Base-by-base conservation (phyloP, 1,140 invertebrate species). In the Yoshiicerus persimilis region DNA sequence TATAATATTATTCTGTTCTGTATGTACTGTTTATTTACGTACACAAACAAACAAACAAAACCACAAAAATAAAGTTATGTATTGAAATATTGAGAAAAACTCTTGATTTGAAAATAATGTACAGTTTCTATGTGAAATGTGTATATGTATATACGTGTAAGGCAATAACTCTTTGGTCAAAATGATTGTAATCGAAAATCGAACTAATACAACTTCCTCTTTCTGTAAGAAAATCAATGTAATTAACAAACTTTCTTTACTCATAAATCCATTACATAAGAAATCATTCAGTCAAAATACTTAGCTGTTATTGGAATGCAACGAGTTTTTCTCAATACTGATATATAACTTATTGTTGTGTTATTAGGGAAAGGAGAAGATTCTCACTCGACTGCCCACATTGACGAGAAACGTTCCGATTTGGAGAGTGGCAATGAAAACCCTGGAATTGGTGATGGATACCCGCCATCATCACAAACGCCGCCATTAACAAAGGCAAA, bases 251-350 rank as follows among this genome's bases (percentile, higher is more conserved):
- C 70, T n/a, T 87, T 38, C 23, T 27, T 30, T 70, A 70, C 25
- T 70, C 30, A 30, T 70, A 30, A 30, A 70, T 70, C 30, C 32
- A 86, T 10, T 36, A 36, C 56, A 3, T 34, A 56, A 56, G 47
- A 41, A 87, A 41, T 83, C 38, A 32, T 88, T 87, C 25, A 32
- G 56, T 56, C 34, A 85, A 38, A 23, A 36, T 27, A 70, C 27
- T 64, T n/a, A n/a, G 34, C n/a, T 32, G n/a, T 77, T 23, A 16
- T 30, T 56, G 77, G 84, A 86, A 84, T 66, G 56, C 86, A 38
- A 56, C 36, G 87, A 89, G 87, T 89, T 90, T 88, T 90, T 90
- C 87, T 90, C 89, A 88, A 88, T 86, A 86, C 62, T 86, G 70
- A 77, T 56, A 34, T 84, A 47, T 84, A 47, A 47, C 23, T 84